Conservation (phyloP, 2,113 vertebrate species). For the Rattus norvegicus region GRCr8 NC_086019.1:183257001-183257500, state of each 20-base stretch:
- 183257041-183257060: neutral
- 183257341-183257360: conserved; percentile 54
- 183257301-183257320: neutral
- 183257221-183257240: neutral
- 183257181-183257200: neutral
- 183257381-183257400: conserved; percentile 50
- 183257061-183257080: neutral
- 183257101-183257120: neutral
- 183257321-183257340: conserved; percentile 50
- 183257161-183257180: neutral
- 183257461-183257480: conserved; percentile 69
- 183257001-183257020: neutral
- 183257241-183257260: neutral
- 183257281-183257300: neutral
- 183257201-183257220: neutral
- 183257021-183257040: neutral
- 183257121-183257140: neutral
- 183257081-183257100: neutral
- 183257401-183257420: conserved; percentile 62
- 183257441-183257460: conserved; percentile 60
- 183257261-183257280: neutral
- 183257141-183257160: neutral
- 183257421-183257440: conserved; percentile 71
- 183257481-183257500: conserved; percentile 72
- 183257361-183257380: conserved; percentile 64